Percentiles rank a stretch among this genome's conserved stretches.
These are phyloP conservation scores for Leptinotarsa juncta DNA, from an alignment of 2,888 invertebrate species.

Conservation along the genomic window DNA sequence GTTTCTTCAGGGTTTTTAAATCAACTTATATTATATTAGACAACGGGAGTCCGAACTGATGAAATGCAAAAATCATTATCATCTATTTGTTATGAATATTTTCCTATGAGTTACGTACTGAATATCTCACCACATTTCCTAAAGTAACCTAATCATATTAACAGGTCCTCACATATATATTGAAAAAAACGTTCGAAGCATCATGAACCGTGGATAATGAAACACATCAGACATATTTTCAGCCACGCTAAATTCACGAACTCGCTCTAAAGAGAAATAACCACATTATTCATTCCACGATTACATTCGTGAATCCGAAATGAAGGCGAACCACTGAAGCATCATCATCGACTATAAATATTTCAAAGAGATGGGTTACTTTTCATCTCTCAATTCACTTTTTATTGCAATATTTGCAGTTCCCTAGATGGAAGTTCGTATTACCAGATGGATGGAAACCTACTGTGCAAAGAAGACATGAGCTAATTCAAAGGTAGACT, in stretches of 20 bases:
- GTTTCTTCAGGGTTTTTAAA: too few species aligned
- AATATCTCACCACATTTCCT: too few species aligned
- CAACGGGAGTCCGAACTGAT: too few species aligned
- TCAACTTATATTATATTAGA: too few species aligned
- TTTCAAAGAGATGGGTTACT: conserved; percentile 2
- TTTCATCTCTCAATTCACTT: background rate
- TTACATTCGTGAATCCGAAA: background rate
- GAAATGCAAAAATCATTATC: too few species aligned
- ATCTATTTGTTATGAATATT: too few species aligned
- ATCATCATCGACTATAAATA: conserved; percentile 2
- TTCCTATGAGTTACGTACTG: too few species aligned
- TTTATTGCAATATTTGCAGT: conserved; percentile 3
- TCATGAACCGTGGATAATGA: background rate
- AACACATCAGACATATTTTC: background rate
- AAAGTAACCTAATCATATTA: too few species aligned
- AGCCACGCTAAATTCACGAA: background rate
- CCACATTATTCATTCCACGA: conserved; percentile 5
- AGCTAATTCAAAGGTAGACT: too few species aligned
- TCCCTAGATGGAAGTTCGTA: background rate
- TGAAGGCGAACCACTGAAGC: conserved; percentile 2
- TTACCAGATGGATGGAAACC: background rate
- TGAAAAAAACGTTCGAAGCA: too few species aligned
- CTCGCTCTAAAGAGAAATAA: conserved; percentile 1
- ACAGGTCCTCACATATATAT: too few species aligned
- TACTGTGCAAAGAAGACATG: background rate